Evolutionary conservation across 37 sponge, comb jelly and placozoan genomes (phyloP), one percentile per base, ranked within the genome.

Genomic region (Crambe crambe): DNA sequence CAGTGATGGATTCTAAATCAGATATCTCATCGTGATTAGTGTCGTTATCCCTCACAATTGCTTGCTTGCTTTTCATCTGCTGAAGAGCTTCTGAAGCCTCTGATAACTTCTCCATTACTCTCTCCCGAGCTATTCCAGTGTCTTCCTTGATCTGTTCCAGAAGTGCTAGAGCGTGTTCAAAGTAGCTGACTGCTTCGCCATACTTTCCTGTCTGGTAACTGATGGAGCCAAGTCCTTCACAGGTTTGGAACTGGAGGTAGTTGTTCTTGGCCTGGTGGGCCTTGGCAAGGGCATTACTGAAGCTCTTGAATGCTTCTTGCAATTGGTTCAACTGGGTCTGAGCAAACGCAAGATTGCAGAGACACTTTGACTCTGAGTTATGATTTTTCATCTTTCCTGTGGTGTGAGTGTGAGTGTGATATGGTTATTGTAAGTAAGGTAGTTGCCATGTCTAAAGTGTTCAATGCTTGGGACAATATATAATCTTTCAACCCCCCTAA

Each of bases 71-170:
- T 31, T 73, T 73, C 8, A 43, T 47, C 64, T 56, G 70, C 59
- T 84, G 70, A n/a, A 75, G 62, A 23, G 86, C 79, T 74, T 88
- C 82, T 21, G 61, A 70, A 29, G 75, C 89, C 57, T 88, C 78
- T 3, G 89, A 88, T 31, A 92, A 36, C 37, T 92, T 88, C 67
- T 92, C 89, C 93, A 92, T 84, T 30, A 92, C 85, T 37, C 93
- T 92, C 75, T 88, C 93, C 54, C 89, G 56, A 17, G 81, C 83
- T 23, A 85, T 64, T 0, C 89, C 89, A 31, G 89, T 81, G 56
- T 92, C 82, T 32, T 72, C 74, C 41, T 80, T 74, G 29, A 88
- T 85, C 23, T 58, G 35, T 20, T 85, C 86, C 38, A 92, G 57
- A 18, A 70, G 31, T 23, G 2, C 26, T 37, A 92, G 58, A 15